Percentiles rank a stretch among this genome's conserved stretches.
These are phyloP conservation scores for Phengaris arion DNA, from an alignment of 2,888 invertebrate species.

Conservation along the genomic window DNA sequence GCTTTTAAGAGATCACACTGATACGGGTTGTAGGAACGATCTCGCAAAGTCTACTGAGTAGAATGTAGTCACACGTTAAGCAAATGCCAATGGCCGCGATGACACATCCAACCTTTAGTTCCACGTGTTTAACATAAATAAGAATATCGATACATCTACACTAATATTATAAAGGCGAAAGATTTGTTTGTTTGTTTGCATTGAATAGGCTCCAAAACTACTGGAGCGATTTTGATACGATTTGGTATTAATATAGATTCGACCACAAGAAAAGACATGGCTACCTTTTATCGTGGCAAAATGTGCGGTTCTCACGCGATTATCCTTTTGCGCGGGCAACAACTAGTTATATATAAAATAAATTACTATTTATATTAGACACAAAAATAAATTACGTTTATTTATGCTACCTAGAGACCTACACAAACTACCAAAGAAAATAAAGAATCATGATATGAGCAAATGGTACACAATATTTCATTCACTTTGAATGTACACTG, in stretches of 20 bases:
- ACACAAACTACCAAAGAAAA: background rate
- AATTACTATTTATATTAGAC: background rate
- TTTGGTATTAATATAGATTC: too few relatives aligned
- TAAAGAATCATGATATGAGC: background rate
- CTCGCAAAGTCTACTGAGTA: conserved; percentile 53
- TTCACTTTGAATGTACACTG: background rate
- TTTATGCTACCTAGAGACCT: background rate
- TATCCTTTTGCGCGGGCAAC: too few relatives aligned
- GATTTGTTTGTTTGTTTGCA: too few relatives aligned
- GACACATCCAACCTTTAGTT: conserved; percentile 29
- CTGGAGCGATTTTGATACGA: too few relatives aligned
- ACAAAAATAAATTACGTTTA: background rate
- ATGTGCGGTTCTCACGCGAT: too few relatives aligned
- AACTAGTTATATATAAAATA: background rate
- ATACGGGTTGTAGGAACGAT: conserved; percentile 55
- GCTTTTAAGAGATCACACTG: conserved; percentile 34
- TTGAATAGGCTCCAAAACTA: too few relatives aligned
- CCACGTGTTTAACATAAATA: conserved; percentile 28
- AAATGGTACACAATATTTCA: background rate
- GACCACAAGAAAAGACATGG: too few relatives aligned
- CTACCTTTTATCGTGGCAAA: too few relatives aligned
- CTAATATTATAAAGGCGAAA: too few relatives aligned
- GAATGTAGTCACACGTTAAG: conserved; percentile 22
- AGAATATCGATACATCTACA: conserved; percentile 26
- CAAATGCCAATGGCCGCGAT: conserved; percentile 25